Conservation (phyloP, 2,888 invertebrate genomes). For the Limnephilus lunatus region DNA sequence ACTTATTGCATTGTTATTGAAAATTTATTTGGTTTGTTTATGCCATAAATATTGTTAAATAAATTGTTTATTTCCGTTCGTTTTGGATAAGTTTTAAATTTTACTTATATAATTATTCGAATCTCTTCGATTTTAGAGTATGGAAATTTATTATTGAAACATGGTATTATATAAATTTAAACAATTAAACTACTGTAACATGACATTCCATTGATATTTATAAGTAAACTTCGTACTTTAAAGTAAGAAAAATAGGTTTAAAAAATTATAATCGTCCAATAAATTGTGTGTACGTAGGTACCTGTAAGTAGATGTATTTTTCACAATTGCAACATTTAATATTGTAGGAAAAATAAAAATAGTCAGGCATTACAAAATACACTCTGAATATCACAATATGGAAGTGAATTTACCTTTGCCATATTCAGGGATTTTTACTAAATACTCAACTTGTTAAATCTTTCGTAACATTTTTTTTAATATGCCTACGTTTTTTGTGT, state of each 20-base stretch:
- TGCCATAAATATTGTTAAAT: conserved; percentile 47
- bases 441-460: neutral
- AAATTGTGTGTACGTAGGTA: conserved; percentile 35
- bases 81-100: conserved; percentile 19
- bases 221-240: conserved; percentile 45
- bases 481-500: neutral
- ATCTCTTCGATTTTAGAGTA: neutral
- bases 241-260: conserved; percentile 2
- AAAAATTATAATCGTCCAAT: conserved; percentile 48
- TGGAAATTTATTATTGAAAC: neutral
- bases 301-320: conserved; percentile 21
- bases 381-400: neutral
- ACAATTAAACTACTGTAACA: conserved; percentile 18
- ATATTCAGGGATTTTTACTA: neutral
- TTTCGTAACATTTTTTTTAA: neutral
- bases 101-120: neutral
- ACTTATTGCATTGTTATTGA: conserved; percentile 57
- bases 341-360: neutral
- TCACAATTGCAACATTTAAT: neutral
- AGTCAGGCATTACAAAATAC: neutral
- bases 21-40: conserved; percentile 50
- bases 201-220: conserved; percentile 50
- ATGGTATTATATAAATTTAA: neutral
- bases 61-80: conserved; percentile 51
- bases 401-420: neutral